Conservation (phyloP, 2,888 invertebrate genomes). For the Axea sp. region DNA sequence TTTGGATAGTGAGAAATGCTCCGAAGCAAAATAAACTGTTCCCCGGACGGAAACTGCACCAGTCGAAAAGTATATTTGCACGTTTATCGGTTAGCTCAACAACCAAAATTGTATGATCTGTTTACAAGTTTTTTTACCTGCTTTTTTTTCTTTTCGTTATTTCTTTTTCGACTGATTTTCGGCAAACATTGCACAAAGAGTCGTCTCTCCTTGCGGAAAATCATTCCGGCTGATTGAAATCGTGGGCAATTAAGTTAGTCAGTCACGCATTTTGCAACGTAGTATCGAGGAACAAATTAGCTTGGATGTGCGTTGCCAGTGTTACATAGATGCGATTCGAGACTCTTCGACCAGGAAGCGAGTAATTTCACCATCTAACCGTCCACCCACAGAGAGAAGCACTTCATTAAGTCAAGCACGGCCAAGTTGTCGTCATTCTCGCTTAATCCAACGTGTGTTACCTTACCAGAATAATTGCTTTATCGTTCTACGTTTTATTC, state of each 20-base stretch:
- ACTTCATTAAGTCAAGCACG: conserved; percentile 71
- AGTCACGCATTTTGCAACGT: conserved; percentile 38
- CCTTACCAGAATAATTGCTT: conserved; percentile 19
- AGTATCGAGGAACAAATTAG: conserved; percentile 63
- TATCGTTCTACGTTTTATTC: neutral
- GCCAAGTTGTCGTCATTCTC: conserved; percentile 66
- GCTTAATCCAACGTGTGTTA: conserved; percentile 55
- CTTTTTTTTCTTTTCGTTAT: neutral
- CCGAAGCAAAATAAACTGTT: conserved; percentile 35
- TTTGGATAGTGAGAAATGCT: conserved; percentile 26
- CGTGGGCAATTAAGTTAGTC: neutral
- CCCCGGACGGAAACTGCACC: conserved; percentile 6
- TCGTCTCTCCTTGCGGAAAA: neutral
- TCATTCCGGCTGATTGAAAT: conserved; percentile 14
- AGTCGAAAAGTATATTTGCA: conserved; percentile 21
- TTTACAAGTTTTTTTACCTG: no score
- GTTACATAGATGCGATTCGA: conserved; percentile 64
- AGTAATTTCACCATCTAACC: conserved; percentile 72
- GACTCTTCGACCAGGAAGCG: conserved; percentile 75
- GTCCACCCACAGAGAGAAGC: conserved; percentile 67
- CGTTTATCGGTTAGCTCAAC: conserved; percentile 19
- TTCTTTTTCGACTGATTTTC: neutral
- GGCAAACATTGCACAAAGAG: neutral
- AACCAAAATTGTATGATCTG: conserved; percentile 1
- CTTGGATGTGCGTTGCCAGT: conserved; percentile 52